These are phyloP conservation scores for Polyergus mexicanus DNA, from an alignment of 1,140 invertebrate genomes.

Conservation along the genomic window DNA sequence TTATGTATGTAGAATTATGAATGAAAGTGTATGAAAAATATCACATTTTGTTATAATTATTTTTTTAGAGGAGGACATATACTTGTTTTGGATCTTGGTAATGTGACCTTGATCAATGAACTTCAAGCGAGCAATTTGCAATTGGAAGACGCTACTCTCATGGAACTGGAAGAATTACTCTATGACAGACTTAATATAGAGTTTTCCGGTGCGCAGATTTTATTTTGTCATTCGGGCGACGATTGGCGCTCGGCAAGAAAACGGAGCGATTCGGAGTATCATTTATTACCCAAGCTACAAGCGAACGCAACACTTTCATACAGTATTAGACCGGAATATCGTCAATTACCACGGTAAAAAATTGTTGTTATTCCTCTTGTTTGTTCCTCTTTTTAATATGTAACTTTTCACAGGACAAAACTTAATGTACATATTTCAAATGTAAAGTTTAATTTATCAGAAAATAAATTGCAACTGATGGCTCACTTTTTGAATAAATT, in stretches of 20 bases:
- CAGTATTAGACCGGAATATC: constrained; percentile 92
- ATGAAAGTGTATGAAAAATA: background rate
- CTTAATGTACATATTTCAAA: constrained; percentile 91
- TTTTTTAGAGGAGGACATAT: constrained; percentile 89
- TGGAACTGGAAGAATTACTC: constrained; percentile 93
- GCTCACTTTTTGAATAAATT: constrained; percentile 91
- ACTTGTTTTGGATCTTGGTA: constrained; percentile 91
- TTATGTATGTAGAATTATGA: constrained; percentile 13
- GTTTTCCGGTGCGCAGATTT: constrained; percentile 90
- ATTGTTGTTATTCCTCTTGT: constrained; percentile 58
- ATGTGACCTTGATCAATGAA: constrained; percentile 91
- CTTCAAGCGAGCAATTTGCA: constrained; percentile 90
- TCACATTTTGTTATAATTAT: constrained; percentile 62
- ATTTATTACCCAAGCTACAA: constrained; percentile 92
- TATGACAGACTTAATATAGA: constrained; percentile 93
- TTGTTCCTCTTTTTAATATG: constrained; percentile 19
- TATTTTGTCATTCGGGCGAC: constrained; percentile 86
- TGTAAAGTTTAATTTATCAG: constrained; percentile 93
- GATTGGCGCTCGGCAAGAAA: constrained; percentile 92
- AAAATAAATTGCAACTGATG: constrained; percentile 90
- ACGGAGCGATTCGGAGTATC: constrained; percentile 91
- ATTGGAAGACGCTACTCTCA: constrained; percentile 92
- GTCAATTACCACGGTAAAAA: constrained; percentile 89
- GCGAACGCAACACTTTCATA: constrained; percentile 91
- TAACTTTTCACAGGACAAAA: constrained; percentile 90